Percentiles rank a stretch among this genome's conserved stretches.
Conservation (phyloP, 1,140 invertebrate species). For the Drosophila azteca region DNA sequence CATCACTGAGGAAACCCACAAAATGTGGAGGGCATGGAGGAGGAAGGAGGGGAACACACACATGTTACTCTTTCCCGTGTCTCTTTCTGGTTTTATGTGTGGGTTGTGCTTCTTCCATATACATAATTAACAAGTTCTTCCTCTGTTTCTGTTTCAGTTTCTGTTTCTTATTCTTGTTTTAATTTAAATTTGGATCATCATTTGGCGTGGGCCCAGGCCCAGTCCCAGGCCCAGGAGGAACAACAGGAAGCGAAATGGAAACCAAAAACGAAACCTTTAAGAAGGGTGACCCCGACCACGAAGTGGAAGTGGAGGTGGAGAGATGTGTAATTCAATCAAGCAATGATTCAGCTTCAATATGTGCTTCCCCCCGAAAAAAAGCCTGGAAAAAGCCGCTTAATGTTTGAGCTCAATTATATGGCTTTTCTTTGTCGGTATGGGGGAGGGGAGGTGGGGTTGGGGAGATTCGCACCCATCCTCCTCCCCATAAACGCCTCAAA, state of each 20-base stretch:
- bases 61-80: conserved; percentile 32
- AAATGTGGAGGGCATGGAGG: conserved; percentile 53
- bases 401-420: conserved; percentile 77
- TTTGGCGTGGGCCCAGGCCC: conserved; percentile 42
- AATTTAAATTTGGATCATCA: conserved; percentile 72
- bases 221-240: conserved; percentile 12
- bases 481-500: conserved; percentile 51
- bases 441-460: no score
- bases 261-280: conserved; percentile 40
- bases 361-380: conserved; percentile 15
- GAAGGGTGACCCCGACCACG: neutral
- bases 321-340: conserved; percentile 66
- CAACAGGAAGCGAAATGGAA: conserved; percentile 59
- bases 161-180: conserved; percentile 14
- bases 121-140: conserved; percentile 74
- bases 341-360: conserved; percentile 52
- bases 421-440: conserved; percentile 52
- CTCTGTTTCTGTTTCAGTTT: no score
- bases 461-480: conserved; percentile 6
- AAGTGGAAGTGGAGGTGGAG: no score
- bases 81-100: conserved; percentile 7
- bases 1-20: conserved; percentile 60
- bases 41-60: conserved; percentile 40
- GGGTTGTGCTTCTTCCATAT: conserved; percentile 31
- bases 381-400: conserved; percentile 63